A percentile compares a stretch with the other conserved stretches of the same genome.
Conservation (phyloP, 2,888 invertebrate species). For the Drosophila buzzatii region DNA sequence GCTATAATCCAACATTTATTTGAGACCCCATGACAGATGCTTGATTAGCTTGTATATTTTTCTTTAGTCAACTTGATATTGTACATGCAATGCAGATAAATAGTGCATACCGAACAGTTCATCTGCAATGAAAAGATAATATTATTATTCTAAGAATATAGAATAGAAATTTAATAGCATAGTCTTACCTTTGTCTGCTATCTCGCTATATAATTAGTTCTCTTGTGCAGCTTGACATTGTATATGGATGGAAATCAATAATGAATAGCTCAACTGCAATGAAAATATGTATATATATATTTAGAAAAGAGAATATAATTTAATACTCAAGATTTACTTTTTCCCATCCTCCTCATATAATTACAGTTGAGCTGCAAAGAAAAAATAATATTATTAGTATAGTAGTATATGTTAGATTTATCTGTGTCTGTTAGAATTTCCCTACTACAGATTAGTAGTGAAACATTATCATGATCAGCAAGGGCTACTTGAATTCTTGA, state of each 20-base stretch:
- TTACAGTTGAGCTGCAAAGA: no score
- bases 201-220: no score
- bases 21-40: conserved; percentile 36
- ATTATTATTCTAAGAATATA: neutral
- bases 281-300: neutral
- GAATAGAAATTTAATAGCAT: neutral
- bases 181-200: neutral
- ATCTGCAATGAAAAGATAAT: neutral
- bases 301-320: no score
- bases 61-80: neutral
- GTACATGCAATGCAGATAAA: neutral
- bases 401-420: no score
- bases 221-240: neutral
- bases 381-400: no score
- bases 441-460: neutral
- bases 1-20: conserved; percentile 45
- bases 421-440: no score
- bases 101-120: neutral
- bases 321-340: neutral
- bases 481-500: neutral
- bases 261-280: neutral
- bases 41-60: conserved; percentile 37
- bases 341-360: no score
- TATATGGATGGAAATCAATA: neutral
- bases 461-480: neutral